Percentiles rank a stretch among this genome's conserved stretches.
These are phyloP conservation scores for Sebastes oblongus DNA, from an alignment of 2,797 vertebrate genomes.

Conservation along the genomic window DNA sequence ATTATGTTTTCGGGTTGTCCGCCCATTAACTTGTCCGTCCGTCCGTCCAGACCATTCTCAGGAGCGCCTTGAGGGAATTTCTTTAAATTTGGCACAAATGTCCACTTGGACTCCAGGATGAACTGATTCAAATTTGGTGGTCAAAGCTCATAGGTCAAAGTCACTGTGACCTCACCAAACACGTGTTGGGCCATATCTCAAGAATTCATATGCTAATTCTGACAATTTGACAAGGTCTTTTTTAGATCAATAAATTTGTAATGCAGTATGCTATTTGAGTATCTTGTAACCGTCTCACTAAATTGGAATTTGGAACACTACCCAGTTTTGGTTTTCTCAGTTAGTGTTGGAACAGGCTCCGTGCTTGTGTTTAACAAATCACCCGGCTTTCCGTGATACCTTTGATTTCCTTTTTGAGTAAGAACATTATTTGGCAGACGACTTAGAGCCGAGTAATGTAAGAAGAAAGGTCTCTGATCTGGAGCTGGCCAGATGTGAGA, in stretches of 20 bases:
- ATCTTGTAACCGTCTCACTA: background rate
- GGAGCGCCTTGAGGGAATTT: no score
- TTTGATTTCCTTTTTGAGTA: conserved; percentile 18
- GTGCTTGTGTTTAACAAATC: conserved; percentile 3
- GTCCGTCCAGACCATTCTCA: no score
- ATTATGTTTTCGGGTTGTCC: no score
- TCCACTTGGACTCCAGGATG: no score
- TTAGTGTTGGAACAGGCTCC: background rate
- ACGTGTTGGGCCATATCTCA: no score
- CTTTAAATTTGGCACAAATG: no score
- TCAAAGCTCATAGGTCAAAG: no score
- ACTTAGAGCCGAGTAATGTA: background rate
- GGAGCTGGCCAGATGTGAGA: background rate
- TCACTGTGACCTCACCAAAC: no score
- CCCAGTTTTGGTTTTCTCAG: background rate
- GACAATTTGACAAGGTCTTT: background rate
- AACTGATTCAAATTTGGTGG: no score
- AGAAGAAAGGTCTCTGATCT: background rate
- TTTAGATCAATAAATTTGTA: background rate
- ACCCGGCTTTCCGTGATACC: background rate
- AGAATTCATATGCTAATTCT: no score
- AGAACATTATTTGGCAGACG: background rate
- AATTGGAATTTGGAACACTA: conserved; percentile 19
- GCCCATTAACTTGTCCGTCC: no score
- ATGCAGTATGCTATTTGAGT: background rate